Evolutionary conservation across 1,140 invertebrate species (phyloP).

Genomic region (Orius laevigatus): DNA sequence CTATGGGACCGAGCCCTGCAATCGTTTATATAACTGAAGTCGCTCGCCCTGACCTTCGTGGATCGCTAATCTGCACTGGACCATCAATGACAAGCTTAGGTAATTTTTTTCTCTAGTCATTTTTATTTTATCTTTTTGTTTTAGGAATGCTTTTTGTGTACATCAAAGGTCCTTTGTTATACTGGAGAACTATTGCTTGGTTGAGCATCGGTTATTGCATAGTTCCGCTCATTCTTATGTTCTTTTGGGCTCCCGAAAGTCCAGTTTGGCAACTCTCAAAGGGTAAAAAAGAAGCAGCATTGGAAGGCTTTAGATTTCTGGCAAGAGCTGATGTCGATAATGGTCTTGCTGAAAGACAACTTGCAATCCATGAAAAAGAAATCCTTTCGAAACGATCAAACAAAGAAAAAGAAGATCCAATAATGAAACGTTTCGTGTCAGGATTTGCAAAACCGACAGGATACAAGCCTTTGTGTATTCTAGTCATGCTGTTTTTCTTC

Average conservation of each 20-base stretch:
- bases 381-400: conserved; percentile 13
- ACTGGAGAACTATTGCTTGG: conserved; percentile 41
- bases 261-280: conserved; percentile 43
- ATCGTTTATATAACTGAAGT: conserved; percentile 46
- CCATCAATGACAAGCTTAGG: conserved; percentile 36
- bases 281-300: conserved; percentile 35
- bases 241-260: conserved; percentile 47
- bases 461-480: conserved; percentile 39
- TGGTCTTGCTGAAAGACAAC: conserved; percentile 24
- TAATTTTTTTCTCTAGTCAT: conserved; percentile 20
- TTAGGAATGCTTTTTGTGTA: conserved; percentile 42
- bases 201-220: conserved; percentile 33
- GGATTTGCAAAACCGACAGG: conserved; percentile 33
- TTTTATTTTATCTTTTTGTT: background rate
- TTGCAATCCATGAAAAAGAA: conserved; percentile 27
- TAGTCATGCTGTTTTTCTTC: conserved; percentile 38
- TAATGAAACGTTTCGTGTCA: conserved; percentile 15
- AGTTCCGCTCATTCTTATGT: conserved; percentile 34
- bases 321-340: conserved; percentile 15
- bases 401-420: background rate
- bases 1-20: conserved; percentile 37
- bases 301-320: conserved; percentile 19
- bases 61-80: conserved; percentile 35
- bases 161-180: conserved; percentile 36
- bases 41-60: conserved; percentile 35